phyloP scores from a whole-genome alignment of 1,140 invertebrate genomes.

The Cotesia typhae region DNA sequence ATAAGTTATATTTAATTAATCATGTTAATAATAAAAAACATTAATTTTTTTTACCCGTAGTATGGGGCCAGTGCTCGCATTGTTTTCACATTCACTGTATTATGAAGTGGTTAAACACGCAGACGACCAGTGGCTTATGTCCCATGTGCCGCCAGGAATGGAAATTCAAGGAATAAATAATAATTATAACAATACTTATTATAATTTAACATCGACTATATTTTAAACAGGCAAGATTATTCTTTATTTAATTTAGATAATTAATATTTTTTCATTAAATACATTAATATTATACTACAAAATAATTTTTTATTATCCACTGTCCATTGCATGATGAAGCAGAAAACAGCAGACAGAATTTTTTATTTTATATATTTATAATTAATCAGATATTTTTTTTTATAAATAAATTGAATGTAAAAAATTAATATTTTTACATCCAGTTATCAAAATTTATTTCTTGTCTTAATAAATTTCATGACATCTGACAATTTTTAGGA shows the following conservation, averaged over 20 bases:
- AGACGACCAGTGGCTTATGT: slow-evolving; percentile 94
- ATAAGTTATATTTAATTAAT: background rate
- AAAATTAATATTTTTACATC: too few relatives aligned
- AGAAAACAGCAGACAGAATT: too few relatives aligned
- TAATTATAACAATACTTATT: background rate
- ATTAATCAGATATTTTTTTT: too few relatives aligned
- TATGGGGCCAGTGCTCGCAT: slow-evolving; percentile 98
- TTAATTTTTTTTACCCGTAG: slow-evolving; percentile 61
- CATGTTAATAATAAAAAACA: background rate
- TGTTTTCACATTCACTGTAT: slow-evolving; percentile 99
- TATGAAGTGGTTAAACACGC: slow-evolving; percentile 98
- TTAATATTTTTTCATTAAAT: slow-evolving; percentile 11
- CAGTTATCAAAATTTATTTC: too few relatives aligned
- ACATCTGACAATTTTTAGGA: too few relatives aligned
- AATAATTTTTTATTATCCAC: too few relatives aligned
- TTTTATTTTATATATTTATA: too few relatives aligned
- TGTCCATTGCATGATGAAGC: too few relatives aligned
- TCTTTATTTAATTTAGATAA: background rate
- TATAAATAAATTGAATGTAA: too few relatives aligned
- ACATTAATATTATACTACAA: background rate
- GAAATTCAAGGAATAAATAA: slow-evolving; percentile 88
- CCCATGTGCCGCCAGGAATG: slow-evolving; percentile 99
- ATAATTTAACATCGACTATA: background rate
- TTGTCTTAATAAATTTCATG: too few relatives aligned
- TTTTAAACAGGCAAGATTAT: too few relatives aligned